phyloP scores from a whole-genome alignment of 2,113 vertebrate species.

The Pandion haliaetus region DNA sequence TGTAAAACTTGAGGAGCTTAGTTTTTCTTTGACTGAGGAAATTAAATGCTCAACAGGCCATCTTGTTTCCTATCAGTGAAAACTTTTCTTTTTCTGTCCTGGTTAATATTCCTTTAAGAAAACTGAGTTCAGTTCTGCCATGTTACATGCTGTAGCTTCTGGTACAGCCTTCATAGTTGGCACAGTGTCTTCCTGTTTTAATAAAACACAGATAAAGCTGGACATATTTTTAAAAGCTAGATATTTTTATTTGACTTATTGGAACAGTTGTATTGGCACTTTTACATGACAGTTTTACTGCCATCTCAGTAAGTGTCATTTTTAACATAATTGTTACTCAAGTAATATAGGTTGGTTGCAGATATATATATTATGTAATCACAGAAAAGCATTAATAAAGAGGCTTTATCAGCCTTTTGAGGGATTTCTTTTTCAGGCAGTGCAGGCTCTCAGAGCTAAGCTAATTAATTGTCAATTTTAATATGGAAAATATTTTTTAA shows the following conservation, averaged over 20 bases:
- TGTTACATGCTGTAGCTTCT: too few species aligned
- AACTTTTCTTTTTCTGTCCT: too few species aligned
- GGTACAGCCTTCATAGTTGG: not conserved
- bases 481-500: slow-evolving; percentile 9
- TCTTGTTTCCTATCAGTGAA: too few species aligned
- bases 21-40: too few species aligned
- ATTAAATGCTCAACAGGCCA: too few species aligned
- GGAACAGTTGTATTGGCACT: not conserved
- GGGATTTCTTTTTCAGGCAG: not conserved
- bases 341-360: not conserved
- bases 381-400: not conserved
- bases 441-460: not conserved
- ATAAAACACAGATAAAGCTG: not conserved
- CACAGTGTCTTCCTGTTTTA: not conserved
- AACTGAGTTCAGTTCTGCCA: too few species aligned
- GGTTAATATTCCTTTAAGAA: too few species aligned
- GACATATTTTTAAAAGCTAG: not conserved
- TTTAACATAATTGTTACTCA: not conserved
- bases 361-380: not conserved
- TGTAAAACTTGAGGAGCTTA: too few species aligned
- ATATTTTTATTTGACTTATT: not conserved
- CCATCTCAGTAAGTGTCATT: not conserved
- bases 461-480: slow-evolving; percentile 27
- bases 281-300: not conserved
- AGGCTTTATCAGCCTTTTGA: not conserved